Base-by-base conservation (phyloP, 2,113 vertebrate genomes). In the Leptocoma aspasia region DNA sequence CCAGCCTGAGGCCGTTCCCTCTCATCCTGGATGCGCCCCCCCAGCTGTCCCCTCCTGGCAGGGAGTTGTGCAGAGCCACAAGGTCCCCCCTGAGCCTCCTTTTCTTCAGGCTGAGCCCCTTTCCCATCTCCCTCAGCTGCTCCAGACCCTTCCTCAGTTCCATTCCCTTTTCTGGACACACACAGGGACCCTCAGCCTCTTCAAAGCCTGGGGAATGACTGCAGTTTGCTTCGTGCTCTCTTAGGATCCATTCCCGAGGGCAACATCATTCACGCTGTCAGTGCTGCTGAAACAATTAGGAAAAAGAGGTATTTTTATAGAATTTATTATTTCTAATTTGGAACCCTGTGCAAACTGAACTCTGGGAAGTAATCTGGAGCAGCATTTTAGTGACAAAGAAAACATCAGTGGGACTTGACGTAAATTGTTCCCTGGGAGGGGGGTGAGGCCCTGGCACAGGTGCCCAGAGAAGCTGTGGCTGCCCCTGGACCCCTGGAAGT, bases 141-240 rank as follows among this genome's bases (percentile, higher is more conserved):
- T 57, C 52, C 70, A 68, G 31, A 0, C 14, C 18, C 31, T 61
- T 45, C 12, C 8, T 23, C 37, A 73, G 15, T 23, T 37, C 59
- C 1, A 0, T 14, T 59, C 22, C 45, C 28, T 39, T 39, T 39
- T 1, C 37, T 60, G 53, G 5, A 59, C 28, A 73, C 28, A 26
- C 28, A 45, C 19, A 66, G 28, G 27, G 23, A 39, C 13, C 3
- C 44, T 26, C 52, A 6, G 64, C 71, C 33, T 17, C 72, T 28
- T 33, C 75, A 3, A 19, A 35, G 33, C 7, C 56, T 24, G 21
- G 23, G 24, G 19, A n/a, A 37, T 66, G 52, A 3, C 21, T 20
- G 18, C 3, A 0, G 3, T 33, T 66, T 30, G 6, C 26, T 44
- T 37, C 4, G 0, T 30, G 19, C 5, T 24, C 54, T 52, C 54